Evolutionary conservation across 2,113 vertebrate genomes (phyloP).

Genomic region (Aptenodytes patagonicus): DNA sequence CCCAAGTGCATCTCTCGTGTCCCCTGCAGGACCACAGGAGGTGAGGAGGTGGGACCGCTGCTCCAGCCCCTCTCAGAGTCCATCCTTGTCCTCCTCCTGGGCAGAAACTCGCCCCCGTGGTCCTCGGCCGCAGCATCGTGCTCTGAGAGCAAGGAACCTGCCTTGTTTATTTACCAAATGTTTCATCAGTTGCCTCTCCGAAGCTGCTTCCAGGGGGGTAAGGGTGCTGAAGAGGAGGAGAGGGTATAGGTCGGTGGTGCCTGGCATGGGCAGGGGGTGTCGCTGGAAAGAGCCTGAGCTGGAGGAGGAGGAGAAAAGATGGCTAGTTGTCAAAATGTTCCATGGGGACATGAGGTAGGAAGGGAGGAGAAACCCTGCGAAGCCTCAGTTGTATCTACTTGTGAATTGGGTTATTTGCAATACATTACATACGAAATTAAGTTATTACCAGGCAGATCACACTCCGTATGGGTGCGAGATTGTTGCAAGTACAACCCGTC

Average conservation of each 20-base stretch:
- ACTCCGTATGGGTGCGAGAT: neutral
- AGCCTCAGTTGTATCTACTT: neutral
- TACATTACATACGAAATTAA: neutral
- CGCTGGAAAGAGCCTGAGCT: neutral
- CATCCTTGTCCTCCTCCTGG: neutral
- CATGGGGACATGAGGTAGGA: neutral
- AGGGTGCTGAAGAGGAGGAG: neutral
- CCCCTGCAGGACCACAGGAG: neutral
- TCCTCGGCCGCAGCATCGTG: neutral
- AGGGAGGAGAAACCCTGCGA: neutral
- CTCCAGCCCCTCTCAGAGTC: neutral
- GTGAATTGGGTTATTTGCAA: neutral
- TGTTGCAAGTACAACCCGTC: neutral
- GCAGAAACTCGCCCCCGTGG: neutral
- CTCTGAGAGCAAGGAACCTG: neutral
- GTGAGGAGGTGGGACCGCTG: neutral
- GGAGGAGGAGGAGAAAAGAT: neutral
- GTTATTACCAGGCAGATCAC: conserved; percentile 18
- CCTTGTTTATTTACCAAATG: neutral
- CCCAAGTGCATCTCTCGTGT: fast-evolving
- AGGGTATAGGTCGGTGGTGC: neutral
- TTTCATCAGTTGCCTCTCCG: neutral
- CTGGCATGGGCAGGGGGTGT: neutral
- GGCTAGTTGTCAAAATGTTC: neutral
- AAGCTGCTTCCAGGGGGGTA: fast-evolving